Base-by-base conservation (phyloP, 2,888 invertebrate species). In the Synergus laeviventris region DNA sequence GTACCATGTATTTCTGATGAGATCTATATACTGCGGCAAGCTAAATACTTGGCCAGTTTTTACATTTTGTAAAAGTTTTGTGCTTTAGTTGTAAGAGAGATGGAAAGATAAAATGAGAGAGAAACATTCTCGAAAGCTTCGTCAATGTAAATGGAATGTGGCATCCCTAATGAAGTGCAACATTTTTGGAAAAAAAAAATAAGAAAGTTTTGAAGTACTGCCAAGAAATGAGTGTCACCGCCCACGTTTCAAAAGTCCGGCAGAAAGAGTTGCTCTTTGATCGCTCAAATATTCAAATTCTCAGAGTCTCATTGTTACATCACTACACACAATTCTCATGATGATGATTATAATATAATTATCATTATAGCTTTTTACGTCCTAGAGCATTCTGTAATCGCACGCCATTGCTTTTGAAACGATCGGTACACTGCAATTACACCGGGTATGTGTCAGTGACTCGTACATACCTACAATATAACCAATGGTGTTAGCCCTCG, bases 121-220 rank as follows among this genome's bases (percentile, higher is more conserved):
- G 64, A 76, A 11, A 82, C 78, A 82, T 78, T 89, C 86, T 87
- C 85, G 86, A 88, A 89, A 90, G 90, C 90, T 90, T 90, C 90
- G 87, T 90, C 90, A 89, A 90, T 90, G 89, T 90, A 90, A 89
- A 89, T 90, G 90, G 89, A 90, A 90, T 90, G 89, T 90, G 87
- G 89, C 89, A 90, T 90, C 89, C 88, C 86, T 45, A 88, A 86
- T 87, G 83, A 89, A 90, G 86, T 88, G 87, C 87, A 89, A 88
- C 89, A 90, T 90, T 89, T 89, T 89, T 85, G 85, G 84, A 79
- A 79, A 80, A 31, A 31, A 31, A 31, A 31, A 31, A 31, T 1
- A 5, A 31, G 31, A 31, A 31, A 31, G 31, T 78, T 80, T 80
- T 78, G 79, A 74, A 81, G 78, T 81, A 81, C 76, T 75, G 77